A percentile compares a stretch with the other conserved stretches of the same genome.
phyloP scores from a whole-genome alignment of 2,888 invertebrate species.

The Drosophila neotestacea region DNA sequence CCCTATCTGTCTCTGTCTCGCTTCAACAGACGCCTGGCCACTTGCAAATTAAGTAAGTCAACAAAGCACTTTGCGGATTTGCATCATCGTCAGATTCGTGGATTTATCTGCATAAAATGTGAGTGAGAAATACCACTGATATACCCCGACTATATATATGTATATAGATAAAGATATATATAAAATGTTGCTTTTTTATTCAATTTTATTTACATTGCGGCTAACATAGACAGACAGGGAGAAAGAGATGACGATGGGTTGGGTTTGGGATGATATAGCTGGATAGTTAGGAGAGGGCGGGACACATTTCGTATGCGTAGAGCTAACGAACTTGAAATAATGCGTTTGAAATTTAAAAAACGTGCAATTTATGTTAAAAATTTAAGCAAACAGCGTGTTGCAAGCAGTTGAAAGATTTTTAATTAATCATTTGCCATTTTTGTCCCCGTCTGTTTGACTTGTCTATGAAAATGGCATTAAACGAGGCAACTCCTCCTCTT shows the following conservation, averaged over 20 bases:
- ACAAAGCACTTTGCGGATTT: conserved; percentile 80
- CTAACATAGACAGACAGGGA: conserved; percentile 46
- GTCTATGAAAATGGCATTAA: conserved; percentile 83
- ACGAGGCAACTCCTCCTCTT: conserved; percentile 20
- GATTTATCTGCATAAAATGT: conserved; percentile 74
- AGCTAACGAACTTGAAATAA: conserved; percentile 85
- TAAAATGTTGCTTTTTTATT: conserved; percentile 32
- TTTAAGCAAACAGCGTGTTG: conserved; percentile 63
- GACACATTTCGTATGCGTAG: conserved; percentile 78
- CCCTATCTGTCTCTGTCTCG: conserved; percentile 12
- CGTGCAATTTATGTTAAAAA: conserved; percentile 78
- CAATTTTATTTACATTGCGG: conserved; percentile 74
- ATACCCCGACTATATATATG: conserved; percentile 23
- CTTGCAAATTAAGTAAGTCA: conserved; percentile 79
- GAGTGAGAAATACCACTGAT: conserved; percentile 42
- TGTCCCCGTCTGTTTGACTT: conserved; percentile 58
- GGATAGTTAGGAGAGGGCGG: conserved; percentile 5
- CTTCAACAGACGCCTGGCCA: conserved; percentile 34
- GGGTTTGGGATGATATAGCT: conserved; percentile 1
- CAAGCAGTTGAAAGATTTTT: conserved; percentile 45
- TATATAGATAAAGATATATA: conserved; percentile 2
- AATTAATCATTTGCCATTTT: conserved; percentile 72
- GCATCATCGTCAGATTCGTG: conserved; percentile 48
- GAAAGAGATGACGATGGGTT: conserved; percentile 2
- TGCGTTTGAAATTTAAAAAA: conserved; percentile 84